phyloP scores from a whole-genome alignment of 2,888 invertebrate genomes.

The Epistrophella euchroma region DNA sequence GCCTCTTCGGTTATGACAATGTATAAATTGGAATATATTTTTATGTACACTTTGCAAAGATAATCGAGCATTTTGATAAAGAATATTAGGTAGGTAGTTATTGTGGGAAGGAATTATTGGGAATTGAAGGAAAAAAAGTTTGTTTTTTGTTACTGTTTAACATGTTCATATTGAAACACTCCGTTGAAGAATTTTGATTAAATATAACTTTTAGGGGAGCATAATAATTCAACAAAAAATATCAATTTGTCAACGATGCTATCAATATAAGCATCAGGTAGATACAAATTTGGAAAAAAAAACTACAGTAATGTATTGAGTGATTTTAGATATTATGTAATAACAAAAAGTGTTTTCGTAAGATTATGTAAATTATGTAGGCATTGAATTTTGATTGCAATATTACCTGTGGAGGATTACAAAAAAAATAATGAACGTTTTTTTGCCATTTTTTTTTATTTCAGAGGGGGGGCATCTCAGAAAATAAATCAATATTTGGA shows the following conservation, averaged over 20 bases:
- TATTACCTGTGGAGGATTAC: too few species aligned
- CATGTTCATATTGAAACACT: background rate
- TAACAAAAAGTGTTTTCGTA: too few species aligned
- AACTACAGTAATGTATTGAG: background rate
- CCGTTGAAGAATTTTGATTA: background rate
- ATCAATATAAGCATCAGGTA: background rate
- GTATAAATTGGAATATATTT: constrained; percentile 56
- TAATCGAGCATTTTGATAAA: constrained; percentile 3
- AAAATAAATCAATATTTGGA: too few species aligned
- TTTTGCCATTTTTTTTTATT: too few species aligned
- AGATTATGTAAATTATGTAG: too few species aligned
- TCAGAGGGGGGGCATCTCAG: too few species aligned
- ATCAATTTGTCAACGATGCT: background rate
- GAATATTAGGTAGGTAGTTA: background rate
- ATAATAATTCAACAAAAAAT: background rate
- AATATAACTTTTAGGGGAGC: background rate
- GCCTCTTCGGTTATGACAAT: constrained; percentile 38
- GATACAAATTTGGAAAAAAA: background rate
- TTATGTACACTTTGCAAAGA: constrained; percentile 25
- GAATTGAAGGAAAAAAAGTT: background rate
- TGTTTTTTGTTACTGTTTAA: background rate
- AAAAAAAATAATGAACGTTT: too few species aligned
- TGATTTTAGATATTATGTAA: background rate
- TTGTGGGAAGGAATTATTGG: background rate
- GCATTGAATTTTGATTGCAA: too few species aligned